Percentiles rank a stretch among this genome's conserved stretches.
These are phyloP conservation scores for Saimiri boliviensis DNA, from an alignment of 2,113 vertebrate genomes.

Conservation along the genomic window DNA sequence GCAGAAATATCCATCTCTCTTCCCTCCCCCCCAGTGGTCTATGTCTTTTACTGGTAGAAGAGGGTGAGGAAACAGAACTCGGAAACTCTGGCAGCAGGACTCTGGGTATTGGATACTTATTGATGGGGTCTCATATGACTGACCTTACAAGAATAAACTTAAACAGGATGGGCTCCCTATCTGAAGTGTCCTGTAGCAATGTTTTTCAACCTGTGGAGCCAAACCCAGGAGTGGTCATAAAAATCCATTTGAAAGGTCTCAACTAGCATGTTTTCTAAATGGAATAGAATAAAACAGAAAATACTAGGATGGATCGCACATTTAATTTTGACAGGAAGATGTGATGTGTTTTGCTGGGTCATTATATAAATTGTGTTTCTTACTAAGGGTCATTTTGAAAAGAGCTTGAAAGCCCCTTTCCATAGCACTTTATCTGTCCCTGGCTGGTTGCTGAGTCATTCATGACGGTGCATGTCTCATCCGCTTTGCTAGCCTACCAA, in stretches of 20 bases:
- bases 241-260: background rate
- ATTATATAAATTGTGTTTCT: background rate
- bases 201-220: background rate
- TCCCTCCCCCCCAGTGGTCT: background rate
- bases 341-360: background rate
- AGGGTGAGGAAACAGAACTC: background rate
- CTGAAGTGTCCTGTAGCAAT: background rate
- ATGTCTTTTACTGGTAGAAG: background rate
- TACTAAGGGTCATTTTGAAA: background rate
- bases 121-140: background rate
- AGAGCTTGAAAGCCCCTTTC: background rate
- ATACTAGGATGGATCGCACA: background rate
- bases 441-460: background rate
- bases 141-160: background rate
- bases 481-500: background rate
- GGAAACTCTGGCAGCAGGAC: background rate
- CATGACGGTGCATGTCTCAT: background rate
- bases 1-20: background rate
- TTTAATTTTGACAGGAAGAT: background rate
- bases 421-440: background rate
- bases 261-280: conserved; percentile 16
- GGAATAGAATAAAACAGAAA: background rate
- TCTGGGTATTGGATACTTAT: background rate
- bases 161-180: background rate
- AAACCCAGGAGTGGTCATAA: background rate